Conservation (phyloP, 2,797 vertebrate genomes). For the Sebastolobus alascanus region DNA sequence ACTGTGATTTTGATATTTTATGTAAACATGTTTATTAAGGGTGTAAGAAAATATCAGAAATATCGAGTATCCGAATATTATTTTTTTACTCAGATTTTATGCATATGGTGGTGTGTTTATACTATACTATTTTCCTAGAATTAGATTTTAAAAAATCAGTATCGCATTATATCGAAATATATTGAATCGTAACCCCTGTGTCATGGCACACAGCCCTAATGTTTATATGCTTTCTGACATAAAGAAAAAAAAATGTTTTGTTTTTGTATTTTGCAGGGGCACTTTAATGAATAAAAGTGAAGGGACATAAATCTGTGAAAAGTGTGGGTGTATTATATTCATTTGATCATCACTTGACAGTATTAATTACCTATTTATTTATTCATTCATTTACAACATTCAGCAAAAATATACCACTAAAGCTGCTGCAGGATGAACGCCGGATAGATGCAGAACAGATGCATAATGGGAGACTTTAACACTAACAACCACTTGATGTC, state of each 20-base stretch:
- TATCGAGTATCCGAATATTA: too few species aligned
- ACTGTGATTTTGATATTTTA: neutral
- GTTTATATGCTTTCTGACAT: neutral
- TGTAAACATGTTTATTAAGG: neutral
- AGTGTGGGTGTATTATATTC: neutral
- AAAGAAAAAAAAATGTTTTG: neutral
- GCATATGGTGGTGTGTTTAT: neutral
- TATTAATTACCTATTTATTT: conserved; percentile 18
- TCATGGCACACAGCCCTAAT: too few species aligned
- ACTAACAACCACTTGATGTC: conserved; percentile 77
- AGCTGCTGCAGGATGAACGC: conserved; percentile 38
- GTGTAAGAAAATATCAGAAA: too few species aligned
- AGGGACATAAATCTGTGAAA: neutral
- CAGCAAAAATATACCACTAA: conserved; percentile 38
- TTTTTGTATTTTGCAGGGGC: neutral
- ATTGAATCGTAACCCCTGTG: too few species aligned
- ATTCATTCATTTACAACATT: conserved; percentile 34
- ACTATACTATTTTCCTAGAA: too few species aligned
- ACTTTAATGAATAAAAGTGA: neutral
- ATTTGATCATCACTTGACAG: neutral
- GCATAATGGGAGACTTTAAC: conserved; percentile 77
- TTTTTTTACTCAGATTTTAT: too few species aligned
- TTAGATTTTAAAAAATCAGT: too few species aligned
- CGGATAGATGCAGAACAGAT: conserved; percentile 64
- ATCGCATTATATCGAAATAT: too few species aligned